Percentiles rank a stretch among this genome's conserved stretches.
Evolutionary conservation across 2,113 vertebrate species (phyloP).

Genomic region (Aptenodytes patagonicus): DNA sequence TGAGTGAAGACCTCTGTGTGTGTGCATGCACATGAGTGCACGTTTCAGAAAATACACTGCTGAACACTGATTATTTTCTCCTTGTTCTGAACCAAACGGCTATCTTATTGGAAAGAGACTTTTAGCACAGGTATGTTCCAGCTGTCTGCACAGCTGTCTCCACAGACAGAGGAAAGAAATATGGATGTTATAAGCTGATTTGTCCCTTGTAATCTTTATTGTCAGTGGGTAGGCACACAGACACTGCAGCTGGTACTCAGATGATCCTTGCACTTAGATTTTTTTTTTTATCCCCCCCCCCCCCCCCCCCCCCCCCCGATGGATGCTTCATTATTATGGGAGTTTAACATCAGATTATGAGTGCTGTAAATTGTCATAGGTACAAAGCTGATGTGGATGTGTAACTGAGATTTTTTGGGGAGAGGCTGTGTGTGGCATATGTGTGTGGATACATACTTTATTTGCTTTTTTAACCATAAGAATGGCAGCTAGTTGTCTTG

Average conservation of each 20-base stretch:
- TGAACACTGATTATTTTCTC: not conserved
- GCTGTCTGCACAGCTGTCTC: not conserved
- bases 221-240: not conserved
- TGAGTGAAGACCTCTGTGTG: not conserved
- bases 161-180: not conserved
- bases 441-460: not conserved
- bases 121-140: not conserved
- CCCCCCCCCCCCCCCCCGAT: too few species aligned
- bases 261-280: not conserved
- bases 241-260: not conserved
- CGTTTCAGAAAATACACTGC: not conserved
- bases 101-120: not conserved
- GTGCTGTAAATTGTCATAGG: not conserved
- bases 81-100: not conserved
- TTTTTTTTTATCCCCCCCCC: too few species aligned
- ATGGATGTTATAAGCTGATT: not conserved
- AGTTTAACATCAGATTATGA: not conserved
- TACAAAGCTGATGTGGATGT: not conserved
- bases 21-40: not conserved
- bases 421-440: not conserved
- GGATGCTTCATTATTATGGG: not conserved
- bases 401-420: not conserved
- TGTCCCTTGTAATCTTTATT: not conserved
- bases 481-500: not conserved
- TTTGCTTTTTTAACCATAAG: not conserved